Conservation (phyloP, 2,797 vertebrate species). For the Ptychobarbus kaznakovi region DNA sequence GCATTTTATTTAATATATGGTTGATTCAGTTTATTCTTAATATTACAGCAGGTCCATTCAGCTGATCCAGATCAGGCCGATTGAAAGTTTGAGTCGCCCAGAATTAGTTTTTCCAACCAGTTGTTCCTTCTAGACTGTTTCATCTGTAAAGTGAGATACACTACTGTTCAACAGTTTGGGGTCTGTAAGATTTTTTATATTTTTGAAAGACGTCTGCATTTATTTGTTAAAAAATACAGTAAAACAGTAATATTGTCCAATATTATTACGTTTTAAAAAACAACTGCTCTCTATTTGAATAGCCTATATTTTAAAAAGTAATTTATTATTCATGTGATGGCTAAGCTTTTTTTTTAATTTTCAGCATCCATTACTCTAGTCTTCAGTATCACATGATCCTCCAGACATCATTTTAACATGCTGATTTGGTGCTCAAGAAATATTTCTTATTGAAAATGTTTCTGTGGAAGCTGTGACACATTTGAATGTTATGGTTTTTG, state of each 20-base stretch:
- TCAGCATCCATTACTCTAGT: neutral
- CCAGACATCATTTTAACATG: neutral
- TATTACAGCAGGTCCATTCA: neutral
- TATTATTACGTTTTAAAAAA: neutral
- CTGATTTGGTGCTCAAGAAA: neutral
- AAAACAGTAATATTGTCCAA: neutral
- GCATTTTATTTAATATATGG: neutral
- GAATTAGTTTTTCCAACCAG: neutral
- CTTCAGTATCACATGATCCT: neutral
- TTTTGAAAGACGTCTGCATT: neutral
- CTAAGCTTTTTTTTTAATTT: neutral
- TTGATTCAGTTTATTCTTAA: neutral
- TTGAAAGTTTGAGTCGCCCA: neutral
- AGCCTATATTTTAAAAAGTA: no score
- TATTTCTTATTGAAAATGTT: neutral
- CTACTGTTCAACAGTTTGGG: neutral
- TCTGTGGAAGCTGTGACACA: neutral
- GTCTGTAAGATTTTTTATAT: neutral
- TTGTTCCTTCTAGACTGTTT: neutral
- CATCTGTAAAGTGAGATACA: neutral
- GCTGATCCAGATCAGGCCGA: neutral
- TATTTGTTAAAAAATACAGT: neutral
- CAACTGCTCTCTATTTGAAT: neutral
- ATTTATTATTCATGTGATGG: neutral
- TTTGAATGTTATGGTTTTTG: neutral